phyloP scores from a whole-genome alignment of 1,140 invertebrate species.

The Chymomyza costata region DNA sequence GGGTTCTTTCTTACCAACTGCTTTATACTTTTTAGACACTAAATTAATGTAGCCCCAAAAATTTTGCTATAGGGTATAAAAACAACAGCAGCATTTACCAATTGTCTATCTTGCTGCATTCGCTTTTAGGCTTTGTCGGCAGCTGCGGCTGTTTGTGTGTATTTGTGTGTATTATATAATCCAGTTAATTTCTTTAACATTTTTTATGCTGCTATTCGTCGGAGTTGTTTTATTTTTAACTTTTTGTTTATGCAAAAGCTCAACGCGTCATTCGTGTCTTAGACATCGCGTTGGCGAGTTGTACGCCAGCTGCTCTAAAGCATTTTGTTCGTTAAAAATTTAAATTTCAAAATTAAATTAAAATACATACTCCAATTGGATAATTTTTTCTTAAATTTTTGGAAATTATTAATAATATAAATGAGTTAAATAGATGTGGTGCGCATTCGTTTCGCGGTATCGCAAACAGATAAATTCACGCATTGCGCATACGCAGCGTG shows the following conservation, averaged over 20 bases:
- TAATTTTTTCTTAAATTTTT: too few relatives aligned
- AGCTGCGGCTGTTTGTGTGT: conserved; percentile 10
- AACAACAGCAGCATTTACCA: neutral
- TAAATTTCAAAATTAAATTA: too few relatives aligned
- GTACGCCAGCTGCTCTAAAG: too few relatives aligned
- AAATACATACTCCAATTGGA: too few relatives aligned
- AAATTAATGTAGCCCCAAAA: neutral
- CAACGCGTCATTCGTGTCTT: conserved; percentile 55
- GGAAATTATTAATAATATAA: too few relatives aligned
- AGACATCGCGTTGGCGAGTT: conserved; percentile 53
- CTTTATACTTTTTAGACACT: conserved; percentile 46
- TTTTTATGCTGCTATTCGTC: too few relatives aligned
- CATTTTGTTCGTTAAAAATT: too few relatives aligned
- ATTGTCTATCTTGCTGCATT: conserved; percentile 41
- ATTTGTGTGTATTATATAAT: conserved; percentile 59
- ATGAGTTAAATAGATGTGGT: too few relatives aligned
- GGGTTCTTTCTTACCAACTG: conserved; percentile 25
- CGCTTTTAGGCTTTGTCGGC: conserved; percentile 19
- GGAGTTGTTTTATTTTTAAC: conserved; percentile 33
- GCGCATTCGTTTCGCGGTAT: too few relatives aligned
- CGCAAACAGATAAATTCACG: too few relatives aligned
- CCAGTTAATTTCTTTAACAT: conserved; percentile 72
- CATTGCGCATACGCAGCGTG: conserved; percentile 40
- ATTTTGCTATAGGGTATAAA: neutral
- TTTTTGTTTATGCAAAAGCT: conserved; percentile 35